A percentile compares a stretch with the other conserved stretches of the same genome.
phyloP scores from a whole-genome alignment of 2,888 invertebrate species.

The Megaustenia siamemsis region DNA sequence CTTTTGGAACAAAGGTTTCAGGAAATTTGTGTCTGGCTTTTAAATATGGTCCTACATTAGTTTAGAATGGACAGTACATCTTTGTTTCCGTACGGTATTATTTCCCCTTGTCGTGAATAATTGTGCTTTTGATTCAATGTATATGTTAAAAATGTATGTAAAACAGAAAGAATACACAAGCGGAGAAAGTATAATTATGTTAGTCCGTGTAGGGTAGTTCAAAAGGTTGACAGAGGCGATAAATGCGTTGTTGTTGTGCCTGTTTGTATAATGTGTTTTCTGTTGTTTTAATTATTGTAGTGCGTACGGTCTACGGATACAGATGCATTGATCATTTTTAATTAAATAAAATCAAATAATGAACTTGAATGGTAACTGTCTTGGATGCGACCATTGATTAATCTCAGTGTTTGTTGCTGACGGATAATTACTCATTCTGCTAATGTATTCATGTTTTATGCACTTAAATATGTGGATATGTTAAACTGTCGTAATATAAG shows the following conservation, averaged over 20 bases:
- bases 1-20: not conserved
- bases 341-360: too few species aligned
- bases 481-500: too few species aligned
- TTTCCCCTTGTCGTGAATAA: slow-evolving; percentile 20
- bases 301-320: not conserved
- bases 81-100: not conserved
- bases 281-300: not conserved
- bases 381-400: too few species aligned
- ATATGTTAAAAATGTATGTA: not conserved
- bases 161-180: not conserved
- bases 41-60: not conserved
- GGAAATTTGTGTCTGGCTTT: not conserved
- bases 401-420: too few species aligned
- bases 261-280: not conserved
- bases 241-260: not conserved
- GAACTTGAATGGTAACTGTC: too few species aligned
- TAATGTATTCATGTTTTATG: too few species aligned
- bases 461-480: too few species aligned
- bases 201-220: not conserved
- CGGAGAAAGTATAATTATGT: not conserved
- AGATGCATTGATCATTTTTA: too few species aligned
- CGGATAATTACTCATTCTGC: too few species aligned
- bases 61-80: not conserved
- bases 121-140: not conserved
- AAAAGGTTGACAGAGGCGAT: not conserved